A percentile compares a stretch with the other conserved stretches of the same genome.
Evolutionary conservation across 2,113 vertebrate species (phyloP).

Genomic region (Passer domesticus): DNA sequence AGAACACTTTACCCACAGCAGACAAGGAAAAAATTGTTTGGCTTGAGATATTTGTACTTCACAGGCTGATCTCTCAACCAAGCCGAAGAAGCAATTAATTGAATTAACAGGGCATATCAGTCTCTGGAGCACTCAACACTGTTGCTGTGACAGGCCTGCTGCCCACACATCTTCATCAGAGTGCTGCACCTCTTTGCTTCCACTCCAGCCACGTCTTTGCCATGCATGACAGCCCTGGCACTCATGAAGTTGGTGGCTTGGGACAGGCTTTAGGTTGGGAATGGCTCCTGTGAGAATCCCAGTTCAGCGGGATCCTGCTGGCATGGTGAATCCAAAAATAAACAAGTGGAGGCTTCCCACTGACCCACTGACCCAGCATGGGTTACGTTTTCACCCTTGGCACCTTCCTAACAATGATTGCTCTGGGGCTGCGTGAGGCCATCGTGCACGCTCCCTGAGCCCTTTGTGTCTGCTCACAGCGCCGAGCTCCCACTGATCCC

Average conservation of each 20-base stretch:
- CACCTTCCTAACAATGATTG: not conserved
- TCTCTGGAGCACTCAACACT: not conserved
- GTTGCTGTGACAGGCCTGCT: not conserved
- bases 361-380: not conserved
- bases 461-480: not conserved
- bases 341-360: not conserved
- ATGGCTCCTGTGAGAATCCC: not conserved
- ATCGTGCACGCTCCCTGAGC: not conserved
- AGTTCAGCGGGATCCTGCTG: not conserved
- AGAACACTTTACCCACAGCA: not conserved
- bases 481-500: not conserved
- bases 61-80: not conserved
- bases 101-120: constrained; percentile 13
- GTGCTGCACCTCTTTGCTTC: not conserved
- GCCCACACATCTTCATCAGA: not conserved
- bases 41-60: not conserved
- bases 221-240: not conserved
- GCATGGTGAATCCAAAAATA: not conserved
- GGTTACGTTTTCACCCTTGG: not conserved
- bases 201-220: not conserved
- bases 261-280: not conserved
- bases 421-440: not conserved
- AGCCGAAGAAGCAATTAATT: constrained; percentile 32
- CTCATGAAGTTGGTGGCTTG: not conserved
- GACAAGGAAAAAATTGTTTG: not conserved